Percentiles rank a stretch among this genome's conserved stretches.
These are phyloP conservation scores for Cyprinodon brontotheroides DNA, from an alignment of 2,113 vertebrate species.

Conservation along the genomic window DNA sequence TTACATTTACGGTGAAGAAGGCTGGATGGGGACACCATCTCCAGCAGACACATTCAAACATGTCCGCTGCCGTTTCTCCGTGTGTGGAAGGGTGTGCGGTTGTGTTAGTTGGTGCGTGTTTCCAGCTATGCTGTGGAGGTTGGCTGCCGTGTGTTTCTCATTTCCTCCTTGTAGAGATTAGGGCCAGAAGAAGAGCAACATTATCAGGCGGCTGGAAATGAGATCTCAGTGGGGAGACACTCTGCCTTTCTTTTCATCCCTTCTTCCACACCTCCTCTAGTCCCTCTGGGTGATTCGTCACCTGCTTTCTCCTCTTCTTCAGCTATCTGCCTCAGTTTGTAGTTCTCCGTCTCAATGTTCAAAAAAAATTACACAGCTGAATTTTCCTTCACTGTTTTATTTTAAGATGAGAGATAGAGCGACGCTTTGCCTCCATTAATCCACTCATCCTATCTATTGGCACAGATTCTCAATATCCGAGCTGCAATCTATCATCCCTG, in stretches of 20 bases:
- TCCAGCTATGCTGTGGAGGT: conserved; percentile 25
- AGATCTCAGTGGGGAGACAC: conserved; percentile 60
- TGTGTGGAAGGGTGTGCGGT: not conserved
- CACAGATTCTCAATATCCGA: conserved; percentile 6
- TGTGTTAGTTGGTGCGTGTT: conserved; percentile 12
- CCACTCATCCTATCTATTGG: not conserved
- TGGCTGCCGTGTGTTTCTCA: conserved; percentile 59
- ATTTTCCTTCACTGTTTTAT: not conserved
- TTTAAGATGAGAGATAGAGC: not conserved
- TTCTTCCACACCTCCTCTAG: conserved; percentile 34
- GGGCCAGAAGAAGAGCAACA: conserved; percentile 63
- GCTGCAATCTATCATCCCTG: conserved; percentile 6
- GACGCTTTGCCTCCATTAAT: conserved; percentile 17
- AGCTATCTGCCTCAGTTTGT: not conserved
- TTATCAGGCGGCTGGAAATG: conserved; percentile 73
- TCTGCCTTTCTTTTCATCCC: conserved; percentile 51
- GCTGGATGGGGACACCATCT: not conserved
- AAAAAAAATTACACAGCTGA: not conserved
- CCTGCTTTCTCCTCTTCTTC: conserved; percentile 10
- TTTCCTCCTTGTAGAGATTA: conserved; percentile 72
- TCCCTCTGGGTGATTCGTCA: conserved; percentile 17
- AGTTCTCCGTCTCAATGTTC: not conserved
- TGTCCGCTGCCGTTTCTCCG: not conserved
- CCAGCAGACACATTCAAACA: not conserved
- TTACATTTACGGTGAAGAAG: too few species aligned